Percentiles rank a stretch among this genome's conserved stretches.
Conservation (phyloP, 2,888 invertebrate species). For the Sycophila texana region DNA sequence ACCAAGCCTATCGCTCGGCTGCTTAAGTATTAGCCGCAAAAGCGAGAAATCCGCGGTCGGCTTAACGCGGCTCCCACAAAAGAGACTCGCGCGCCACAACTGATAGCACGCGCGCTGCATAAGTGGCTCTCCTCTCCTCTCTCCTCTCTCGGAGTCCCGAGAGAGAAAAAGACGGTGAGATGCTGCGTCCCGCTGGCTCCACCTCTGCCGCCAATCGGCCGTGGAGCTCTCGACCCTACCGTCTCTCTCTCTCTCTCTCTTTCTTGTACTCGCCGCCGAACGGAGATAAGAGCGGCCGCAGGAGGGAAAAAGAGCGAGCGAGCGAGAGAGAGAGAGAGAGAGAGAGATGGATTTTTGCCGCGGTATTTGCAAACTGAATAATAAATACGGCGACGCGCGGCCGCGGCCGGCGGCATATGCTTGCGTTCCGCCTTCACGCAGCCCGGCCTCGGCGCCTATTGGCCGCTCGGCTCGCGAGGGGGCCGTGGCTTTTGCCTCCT, state of each 20-base stretch:
- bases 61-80: neutral
- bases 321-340: conserved; percentile 21
- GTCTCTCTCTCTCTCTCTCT: conserved; percentile 48
- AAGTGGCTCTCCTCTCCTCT: neutral
- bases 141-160: too few relatives aligned
- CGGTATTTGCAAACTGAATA: conserved; percentile 75
- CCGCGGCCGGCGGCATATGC: conserved; percentile 46
- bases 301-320: conserved; percentile 8
- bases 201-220: conserved; percentile 53
- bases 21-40: neutral
- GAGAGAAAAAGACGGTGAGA: conserved; percentile 8
- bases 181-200: conserved; percentile 36
- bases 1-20: too few relatives aligned
- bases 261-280: conserved; percentile 28
- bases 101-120: neutral
- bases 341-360: conserved; percentile 55
- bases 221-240: conserved; percentile 43
- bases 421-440: conserved; percentile 75
- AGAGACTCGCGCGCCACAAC: neutral
- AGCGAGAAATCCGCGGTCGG: neutral
- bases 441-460: conserved; percentile 73
- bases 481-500: conserved; percentile 63
- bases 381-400: conserved; percentile 69
- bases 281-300: neutral
- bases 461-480: conserved; percentile 71